Evolutionary conservation across 1,140 invertebrate genomes (phyloP).

Genomic region (Matsumurasca onukii): DNA sequence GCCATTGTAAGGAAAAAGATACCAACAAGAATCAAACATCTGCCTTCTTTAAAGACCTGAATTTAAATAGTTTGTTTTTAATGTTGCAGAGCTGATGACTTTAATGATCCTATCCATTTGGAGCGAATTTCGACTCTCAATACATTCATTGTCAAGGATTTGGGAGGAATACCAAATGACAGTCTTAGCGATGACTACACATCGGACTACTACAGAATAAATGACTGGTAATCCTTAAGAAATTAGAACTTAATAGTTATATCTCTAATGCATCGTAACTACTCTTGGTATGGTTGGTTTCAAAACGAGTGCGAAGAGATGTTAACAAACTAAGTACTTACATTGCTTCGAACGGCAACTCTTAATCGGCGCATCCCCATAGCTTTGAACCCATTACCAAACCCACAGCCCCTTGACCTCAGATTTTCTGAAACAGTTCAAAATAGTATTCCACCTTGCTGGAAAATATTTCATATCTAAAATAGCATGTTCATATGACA

Average conservation of each 20-base stretch:
- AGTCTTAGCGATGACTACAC: conserved; percentile 86
- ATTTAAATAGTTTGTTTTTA: no score
- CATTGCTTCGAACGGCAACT: conserved; percentile 25
- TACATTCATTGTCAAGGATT: conserved; percentile 79
- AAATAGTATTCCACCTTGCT: not conserved
- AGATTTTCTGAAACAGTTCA: conserved; percentile 11
- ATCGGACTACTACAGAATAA: conserved; percentile 84
- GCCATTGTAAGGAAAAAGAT: no score
- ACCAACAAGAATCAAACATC: no score
- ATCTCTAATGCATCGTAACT: not conserved
- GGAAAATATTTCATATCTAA: no score
- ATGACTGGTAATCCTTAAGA: conserved; percentile 73
- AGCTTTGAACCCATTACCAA: conserved; percentile 24
- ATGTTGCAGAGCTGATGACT: conserved; percentile 81
- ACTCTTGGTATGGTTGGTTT: not conserved
- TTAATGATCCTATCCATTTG: conserved; percentile 91
- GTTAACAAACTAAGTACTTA: not conserved
- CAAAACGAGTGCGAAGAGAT: not conserved
- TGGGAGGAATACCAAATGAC: conserved; percentile 75
- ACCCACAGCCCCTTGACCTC: not conserved
- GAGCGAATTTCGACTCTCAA: conserved; percentile 90
- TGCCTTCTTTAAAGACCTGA: no score
- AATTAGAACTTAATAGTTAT: not conserved
- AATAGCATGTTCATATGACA: no score
- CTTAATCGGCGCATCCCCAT: conserved; percentile 14